Evolutionary conservation across 1,140 invertebrate species (phyloP), one percentile per base, ranked within the genome.

Genomic region (Drosophila busckii): DNA sequence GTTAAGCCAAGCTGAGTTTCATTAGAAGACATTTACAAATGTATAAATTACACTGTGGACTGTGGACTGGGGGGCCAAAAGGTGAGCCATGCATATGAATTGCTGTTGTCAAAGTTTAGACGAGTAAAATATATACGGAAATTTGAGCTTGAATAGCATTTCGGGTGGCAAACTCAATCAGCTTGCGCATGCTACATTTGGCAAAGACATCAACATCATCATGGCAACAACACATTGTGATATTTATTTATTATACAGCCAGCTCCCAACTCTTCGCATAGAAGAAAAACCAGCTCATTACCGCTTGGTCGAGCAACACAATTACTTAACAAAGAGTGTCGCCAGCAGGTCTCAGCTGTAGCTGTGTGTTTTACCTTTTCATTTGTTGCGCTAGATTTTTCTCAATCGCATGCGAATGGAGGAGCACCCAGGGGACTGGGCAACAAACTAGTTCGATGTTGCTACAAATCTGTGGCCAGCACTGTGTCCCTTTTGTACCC

Each of bases 341-440:
- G n/a, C n/a, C n/a, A n/a, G n/a, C 48, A 67, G 32, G 55, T 67
- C 42, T 69, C 44, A 22, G n/a, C n/a, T n/a, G n/a, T n/a, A n/a
- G n/a, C n/a, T n/a, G n/a, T n/a, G n/a, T n/a, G n/a, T n/a, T n/a
- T n/a, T n/a, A n/a, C n/a, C n/a, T 12, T 60, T 70, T 78, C 76
- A 82, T 82, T 82, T 82, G 76, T 82, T 83, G 76, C 76, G 76
- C 76, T 61, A 82, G 76, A 82, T 82, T 82, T 83, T 82, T 82
- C 76, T 82, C 76, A 83, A 70, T 82, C 76, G 64, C 73, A 71
- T 41, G 59, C 73, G 62, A 44, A 22, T 12, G 19, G 10, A 12
- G 20, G 12, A 20, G 16, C 32, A 32, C 55, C 46, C 16, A 19
- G 25, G 40, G 50, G 56, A 50, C 40, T 20, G n/a, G 10, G 59